Evolutionary conservation across 2,113 vertebrate genomes (phyloP).

Genomic region (Glaucomys volans): DNA sequence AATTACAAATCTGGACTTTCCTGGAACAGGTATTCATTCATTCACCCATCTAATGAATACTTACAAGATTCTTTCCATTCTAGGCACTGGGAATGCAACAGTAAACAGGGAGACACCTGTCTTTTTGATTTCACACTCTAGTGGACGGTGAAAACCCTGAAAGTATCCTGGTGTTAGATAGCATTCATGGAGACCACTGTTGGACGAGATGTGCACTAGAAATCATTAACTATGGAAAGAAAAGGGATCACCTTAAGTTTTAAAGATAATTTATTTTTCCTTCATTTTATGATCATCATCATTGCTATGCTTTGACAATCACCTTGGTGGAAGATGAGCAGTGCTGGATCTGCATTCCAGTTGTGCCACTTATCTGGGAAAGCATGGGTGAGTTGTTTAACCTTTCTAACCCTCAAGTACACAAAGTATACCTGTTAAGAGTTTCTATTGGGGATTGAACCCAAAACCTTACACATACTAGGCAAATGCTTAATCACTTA

Average conservation of each 20-base stretch:
- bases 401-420: neutral
- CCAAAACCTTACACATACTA: too few relatives aligned
- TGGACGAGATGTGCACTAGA: neutral
- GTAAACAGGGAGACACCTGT: neutral
- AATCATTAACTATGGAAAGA: neutral
- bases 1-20: neutral
- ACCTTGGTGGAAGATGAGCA: neutral
- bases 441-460: neutral
- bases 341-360: neutral
- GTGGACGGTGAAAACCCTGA: neutral
- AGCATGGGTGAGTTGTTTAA: neutral
- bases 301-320: neutral
- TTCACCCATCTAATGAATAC: conserved; percentile 20
- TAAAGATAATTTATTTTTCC: conserved; percentile 23
- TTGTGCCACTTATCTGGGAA: neutral
- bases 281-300: neutral
- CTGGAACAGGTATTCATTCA: neutral
- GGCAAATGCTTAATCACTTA: too few relatives aligned
- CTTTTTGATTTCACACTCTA: neutral
- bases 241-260: neutral
- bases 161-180: neutral
- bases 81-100: neutral
- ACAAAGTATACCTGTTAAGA: neutral
- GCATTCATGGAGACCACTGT: neutral
- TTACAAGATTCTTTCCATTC: neutral